These are phyloP conservation scores for Mola mola DNA, from an alignment of 2,113 vertebrate species.

Conservation along the genomic window DNA sequence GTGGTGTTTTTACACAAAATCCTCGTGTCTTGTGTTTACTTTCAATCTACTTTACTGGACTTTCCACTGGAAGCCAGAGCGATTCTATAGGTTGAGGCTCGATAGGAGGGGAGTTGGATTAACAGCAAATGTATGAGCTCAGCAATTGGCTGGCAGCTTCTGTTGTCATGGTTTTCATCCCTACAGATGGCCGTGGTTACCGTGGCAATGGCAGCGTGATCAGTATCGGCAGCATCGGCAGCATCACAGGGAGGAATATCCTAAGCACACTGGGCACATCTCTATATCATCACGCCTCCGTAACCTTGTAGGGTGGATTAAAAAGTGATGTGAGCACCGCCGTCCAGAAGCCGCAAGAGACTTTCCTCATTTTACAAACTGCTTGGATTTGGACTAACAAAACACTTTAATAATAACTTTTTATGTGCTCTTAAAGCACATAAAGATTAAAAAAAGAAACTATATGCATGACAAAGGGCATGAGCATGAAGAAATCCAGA, in stretches of 20 bases:
- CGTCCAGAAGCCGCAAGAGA: background rate
- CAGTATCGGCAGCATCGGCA: constrained; percentile 52
- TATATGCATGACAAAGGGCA: background rate
- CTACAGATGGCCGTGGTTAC: constrained; percentile 77
- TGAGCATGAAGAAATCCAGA: constrained; percentile 19
- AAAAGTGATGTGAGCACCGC: too few relatives aligned
- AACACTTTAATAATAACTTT: too few relatives aligned
- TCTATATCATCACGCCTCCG: constrained; percentile 10
- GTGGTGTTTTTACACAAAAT: constrained; percentile 4
- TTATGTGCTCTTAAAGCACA: background rate
- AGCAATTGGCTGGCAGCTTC: constrained; percentile 64
- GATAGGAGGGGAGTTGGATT: constrained; percentile 60
- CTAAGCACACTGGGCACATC: constrained; percentile 1
- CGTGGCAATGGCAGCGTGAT: constrained; percentile 69
- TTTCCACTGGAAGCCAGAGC: constrained; percentile 20
- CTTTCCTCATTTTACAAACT: background rate
- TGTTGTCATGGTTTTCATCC: constrained; percentile 71
- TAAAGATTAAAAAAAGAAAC: background rate
- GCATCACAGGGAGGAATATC: constrained; percentile 35
- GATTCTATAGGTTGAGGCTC: constrained; percentile 40
- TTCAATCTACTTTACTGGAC: constrained; percentile 40
- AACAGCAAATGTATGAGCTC: constrained; percentile 44
- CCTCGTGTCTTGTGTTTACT: constrained; percentile 11
- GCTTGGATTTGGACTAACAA: too few relatives aligned
- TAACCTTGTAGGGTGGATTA: constrained; percentile 7